Conservation (phyloP, 1,140 invertebrate genomes). For the Zaprionus ornatus region DNA sequence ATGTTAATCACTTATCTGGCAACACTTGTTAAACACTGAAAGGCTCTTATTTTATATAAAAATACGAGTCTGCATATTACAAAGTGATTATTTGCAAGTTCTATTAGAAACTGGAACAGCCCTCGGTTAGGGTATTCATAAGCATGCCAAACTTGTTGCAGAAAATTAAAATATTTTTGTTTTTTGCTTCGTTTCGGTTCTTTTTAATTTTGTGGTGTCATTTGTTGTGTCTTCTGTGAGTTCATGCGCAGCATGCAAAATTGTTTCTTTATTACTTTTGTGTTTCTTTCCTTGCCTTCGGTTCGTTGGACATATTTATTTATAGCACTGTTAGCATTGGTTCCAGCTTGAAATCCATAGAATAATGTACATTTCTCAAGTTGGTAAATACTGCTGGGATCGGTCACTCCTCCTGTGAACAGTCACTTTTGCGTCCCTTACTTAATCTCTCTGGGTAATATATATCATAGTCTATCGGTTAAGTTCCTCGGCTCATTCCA, state of each 20-base stretch:
- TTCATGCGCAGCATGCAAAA: slow-evolving; percentile 68
- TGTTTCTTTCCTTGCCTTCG: background rate
- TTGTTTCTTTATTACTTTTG: slow-evolving; percentile 44
- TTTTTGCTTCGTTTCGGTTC: slow-evolving; percentile 46
- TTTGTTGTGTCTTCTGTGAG: slow-evolving; percentile 54
- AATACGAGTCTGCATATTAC: too few species aligned
- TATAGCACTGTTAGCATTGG: slow-evolving; percentile 15
- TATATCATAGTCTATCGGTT: background rate
- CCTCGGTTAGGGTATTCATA: slow-evolving; percentile 18
- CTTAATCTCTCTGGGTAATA: background rate
- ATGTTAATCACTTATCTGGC: too few species aligned
- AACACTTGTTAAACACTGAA: too few species aligned
- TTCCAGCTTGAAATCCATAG: background rate
- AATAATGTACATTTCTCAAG: background rate
- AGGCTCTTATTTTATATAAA: too few species aligned
- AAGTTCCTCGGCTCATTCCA: background rate
- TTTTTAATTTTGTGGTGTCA: slow-evolving; percentile 64
- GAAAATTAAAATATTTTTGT: slow-evolving; percentile 64
- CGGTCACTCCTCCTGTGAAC: background rate
- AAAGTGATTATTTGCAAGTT: background rate
- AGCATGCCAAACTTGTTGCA: slow-evolving; percentile 37
- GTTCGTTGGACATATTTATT: slow-evolving; percentile 20
- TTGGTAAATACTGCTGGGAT: background rate
- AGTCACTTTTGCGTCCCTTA: background rate
- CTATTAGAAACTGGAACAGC: background rate